A percentile compares a stretch with the other conserved stretches of the same genome.
phyloP scores from a whole-genome alignment of 1,140 invertebrate species.

The Lepidurus couesii region DNA sequence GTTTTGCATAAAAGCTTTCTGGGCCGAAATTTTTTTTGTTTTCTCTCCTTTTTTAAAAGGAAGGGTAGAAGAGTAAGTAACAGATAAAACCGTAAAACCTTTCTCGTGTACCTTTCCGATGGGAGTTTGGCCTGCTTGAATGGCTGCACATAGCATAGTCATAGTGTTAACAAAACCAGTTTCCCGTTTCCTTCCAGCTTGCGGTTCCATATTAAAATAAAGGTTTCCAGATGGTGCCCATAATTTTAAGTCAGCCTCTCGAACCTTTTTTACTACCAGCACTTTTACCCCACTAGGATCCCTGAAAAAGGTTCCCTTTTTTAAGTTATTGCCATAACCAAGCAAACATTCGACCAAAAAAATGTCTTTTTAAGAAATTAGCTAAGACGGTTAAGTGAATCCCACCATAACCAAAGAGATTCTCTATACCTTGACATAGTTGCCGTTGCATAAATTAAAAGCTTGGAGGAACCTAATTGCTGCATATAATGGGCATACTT shows the following conservation, averaged over 20 bases:
- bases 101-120: slow-evolving; percentile 19
- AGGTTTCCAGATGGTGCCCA: slow-evolving; percentile 14
- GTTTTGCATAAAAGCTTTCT: slow-evolving; percentile 19
- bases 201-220: slow-evolving; percentile 22
- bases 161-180: slow-evolving; percentile 13
- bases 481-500: neutral
- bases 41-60: neutral
- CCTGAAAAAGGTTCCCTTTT: neutral
- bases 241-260: neutral
- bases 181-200: slow-evolving; percentile 8
- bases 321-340: neutral
- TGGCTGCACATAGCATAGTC: neutral
- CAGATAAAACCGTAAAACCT: slow-evolving; percentile 10
- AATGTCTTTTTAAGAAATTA: neutral
- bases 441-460: neutral
- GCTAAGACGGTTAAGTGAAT: neutral
- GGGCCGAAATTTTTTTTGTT: neutral
- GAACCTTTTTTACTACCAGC: slow-evolving; percentile 15
- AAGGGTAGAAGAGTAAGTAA: slow-evolving; percentile 11
- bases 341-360: slow-evolving; percentile 4
- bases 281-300: neutral
- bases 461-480: neutral
- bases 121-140: slow-evolving; percentile 7
- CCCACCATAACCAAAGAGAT: neutral
- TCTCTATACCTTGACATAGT: neutral